phyloP scores from a whole-genome alignment of 2,888 invertebrate species.

The Mesorhabditis belari region DNA sequence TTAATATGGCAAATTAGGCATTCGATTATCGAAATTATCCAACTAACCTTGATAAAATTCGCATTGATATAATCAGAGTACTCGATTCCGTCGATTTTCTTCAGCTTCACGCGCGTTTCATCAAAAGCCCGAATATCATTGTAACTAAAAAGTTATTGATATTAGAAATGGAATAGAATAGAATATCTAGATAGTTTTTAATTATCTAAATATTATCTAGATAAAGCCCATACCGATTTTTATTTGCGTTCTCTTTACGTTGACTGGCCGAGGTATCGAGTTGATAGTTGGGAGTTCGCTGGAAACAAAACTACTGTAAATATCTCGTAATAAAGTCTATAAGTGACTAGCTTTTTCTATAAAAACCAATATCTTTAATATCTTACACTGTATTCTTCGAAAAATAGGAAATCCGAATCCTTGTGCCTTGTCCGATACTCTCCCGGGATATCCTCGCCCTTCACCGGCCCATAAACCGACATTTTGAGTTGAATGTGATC shows the following conservation, averaged over 20 bases:
- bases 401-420: constrained; percentile 51
- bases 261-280: constrained; percentile 40
- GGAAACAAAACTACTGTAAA: constrained; percentile 4
- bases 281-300: constrained; percentile 38
- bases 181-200: not conserved
- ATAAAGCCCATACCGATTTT: constrained; percentile 19
- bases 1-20: not conserved
- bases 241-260: constrained; percentile 39
- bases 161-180: too few species aligned
- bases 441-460: constrained; percentile 41
- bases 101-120: constrained; percentile 55
- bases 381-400: constrained; percentile 45
- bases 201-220: too few species aligned
- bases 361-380: too few species aligned
- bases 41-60: constrained; percentile 55
- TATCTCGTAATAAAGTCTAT: not conserved
- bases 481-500: not conserved
- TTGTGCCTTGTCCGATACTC: constrained; percentile 47
- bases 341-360: not conserved
- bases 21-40: not conserved
- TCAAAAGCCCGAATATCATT: constrained; percentile 59
- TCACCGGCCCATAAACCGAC: constrained; percentile 27
- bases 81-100: constrained; percentile 40
- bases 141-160: constrained; percentile 41
- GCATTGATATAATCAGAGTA: constrained; percentile 59